Evolutionary conservation across 2,888 invertebrate genomes (phyloP).

Genomic region (Troilus luridus): DNA sequence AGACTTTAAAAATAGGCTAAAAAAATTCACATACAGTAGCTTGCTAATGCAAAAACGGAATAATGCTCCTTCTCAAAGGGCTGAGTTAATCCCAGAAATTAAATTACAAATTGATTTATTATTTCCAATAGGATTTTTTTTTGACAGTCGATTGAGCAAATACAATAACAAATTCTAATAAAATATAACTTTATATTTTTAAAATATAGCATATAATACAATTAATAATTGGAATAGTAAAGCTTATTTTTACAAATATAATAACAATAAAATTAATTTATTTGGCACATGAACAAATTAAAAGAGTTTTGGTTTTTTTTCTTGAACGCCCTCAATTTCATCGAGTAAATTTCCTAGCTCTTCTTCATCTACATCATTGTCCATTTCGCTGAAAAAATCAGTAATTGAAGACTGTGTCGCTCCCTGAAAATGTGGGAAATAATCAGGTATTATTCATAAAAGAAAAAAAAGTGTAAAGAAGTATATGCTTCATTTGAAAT

Average conservation of each 20-base stretch:
- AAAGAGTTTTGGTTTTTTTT: constrained; percentile 63
- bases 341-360: constrained; percentile 64
- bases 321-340: constrained; percentile 64
- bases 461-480: too few species aligned
- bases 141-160: not conserved
- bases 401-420: constrained; percentile 59
- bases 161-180: not conserved
- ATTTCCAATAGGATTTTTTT: not conserved
- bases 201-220: not conserved
- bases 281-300: not conserved
- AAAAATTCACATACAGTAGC: too few species aligned
- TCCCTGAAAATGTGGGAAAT: not conserved
- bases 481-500: too few species aligned
- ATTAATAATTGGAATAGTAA: not conserved
- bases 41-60: too few species aligned
- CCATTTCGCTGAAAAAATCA: constrained; percentile 62
- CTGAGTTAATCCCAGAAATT: too few species aligned
- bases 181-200: not conserved
- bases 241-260: not conserved
- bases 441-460: not conserved
- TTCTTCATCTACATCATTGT: constrained; percentile 64
- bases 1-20: too few species aligned
- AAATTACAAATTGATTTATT: not conserved
- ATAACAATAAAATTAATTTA: constrained; percentile 38
- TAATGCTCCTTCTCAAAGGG: too few species aligned